These are phyloP conservation scores for Gadus macrocephalus DNA, from an alignment of 2,113 vertebrate species.

Conservation along the genomic window DNA sequence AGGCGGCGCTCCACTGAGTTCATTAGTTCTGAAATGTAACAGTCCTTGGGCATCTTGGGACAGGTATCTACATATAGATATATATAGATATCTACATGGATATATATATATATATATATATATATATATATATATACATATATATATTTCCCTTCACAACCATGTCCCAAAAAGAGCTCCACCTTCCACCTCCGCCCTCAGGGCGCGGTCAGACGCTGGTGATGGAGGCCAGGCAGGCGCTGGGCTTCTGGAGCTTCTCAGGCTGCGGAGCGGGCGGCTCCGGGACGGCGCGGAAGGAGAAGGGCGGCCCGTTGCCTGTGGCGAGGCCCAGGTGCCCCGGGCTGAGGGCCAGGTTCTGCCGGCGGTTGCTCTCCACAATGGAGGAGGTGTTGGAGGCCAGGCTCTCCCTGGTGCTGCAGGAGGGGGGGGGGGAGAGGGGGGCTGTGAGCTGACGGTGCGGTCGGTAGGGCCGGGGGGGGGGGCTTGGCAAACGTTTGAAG, in stretches of 20 bases:
- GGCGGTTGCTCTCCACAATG: conserved; percentile 94
- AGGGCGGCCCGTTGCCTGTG: conserved; percentile 72
- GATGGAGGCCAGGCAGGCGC: conserved; percentile 92
- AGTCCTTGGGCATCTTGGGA: conserved; percentile 34
- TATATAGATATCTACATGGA: too few species aligned
- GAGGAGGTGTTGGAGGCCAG: conserved; percentile 98
- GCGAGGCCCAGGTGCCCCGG: conserved; percentile 85
- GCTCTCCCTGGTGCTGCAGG: conserved; percentile 90
- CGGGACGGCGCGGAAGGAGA: conserved; percentile 84
- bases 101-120: too few species aligned
- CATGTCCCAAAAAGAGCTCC: not conserved
- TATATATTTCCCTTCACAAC: not conserved
- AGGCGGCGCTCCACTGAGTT: conserved; percentile 31
- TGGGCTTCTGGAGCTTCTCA: conserved; percentile 94
- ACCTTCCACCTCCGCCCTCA: not conserved
- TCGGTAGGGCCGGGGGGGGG: not conserved
- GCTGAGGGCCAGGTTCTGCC: conserved; percentile 91
- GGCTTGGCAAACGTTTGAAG: not conserved
- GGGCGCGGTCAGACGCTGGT: conserved; percentile 84
- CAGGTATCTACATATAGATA: not conserved
- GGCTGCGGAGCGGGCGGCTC: conserved; percentile 82
- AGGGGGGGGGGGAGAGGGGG: conserved; percentile 14
- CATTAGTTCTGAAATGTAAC: conserved; percentile 36
- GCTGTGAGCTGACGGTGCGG: not conserved
- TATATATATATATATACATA: too few species aligned